Evolutionary conservation across 1,140 invertebrate genomes (phyloP).

Genomic region (Euura lappo): DNA sequence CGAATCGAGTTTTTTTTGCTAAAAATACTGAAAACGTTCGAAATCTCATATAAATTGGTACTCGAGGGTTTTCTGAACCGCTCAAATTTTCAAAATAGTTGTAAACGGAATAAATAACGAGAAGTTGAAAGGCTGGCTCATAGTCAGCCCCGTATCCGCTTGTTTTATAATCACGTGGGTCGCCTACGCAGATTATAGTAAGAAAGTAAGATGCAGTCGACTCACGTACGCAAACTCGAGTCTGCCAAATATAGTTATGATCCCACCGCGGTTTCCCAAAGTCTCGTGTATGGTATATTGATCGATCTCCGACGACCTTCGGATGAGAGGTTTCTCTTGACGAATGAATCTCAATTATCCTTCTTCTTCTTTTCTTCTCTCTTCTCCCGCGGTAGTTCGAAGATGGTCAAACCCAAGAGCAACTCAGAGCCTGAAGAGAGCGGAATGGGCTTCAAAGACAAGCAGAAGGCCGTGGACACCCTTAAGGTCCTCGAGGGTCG

Average conservation of each 20-base stretch:
- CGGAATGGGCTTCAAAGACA: slow-evolving; percentile 53
- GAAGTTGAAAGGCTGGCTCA: no score
- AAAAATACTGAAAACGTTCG: neutral
- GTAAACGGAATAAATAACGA: neutral
- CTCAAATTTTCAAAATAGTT: neutral
- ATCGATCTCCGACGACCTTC: neutral
- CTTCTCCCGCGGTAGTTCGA: no score
- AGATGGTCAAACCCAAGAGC: slow-evolving; percentile 27
- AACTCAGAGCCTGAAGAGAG: slow-evolving; percentile 24
- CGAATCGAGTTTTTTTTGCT: neutral
- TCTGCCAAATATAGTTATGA: neutral
- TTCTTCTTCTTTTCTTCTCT: no score
- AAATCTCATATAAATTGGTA: no score
- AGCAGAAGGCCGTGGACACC: slow-evolving; percentile 52
- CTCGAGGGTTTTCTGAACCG: neutral
- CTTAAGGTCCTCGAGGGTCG: slow-evolving; percentile 46
- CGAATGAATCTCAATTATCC: no score
- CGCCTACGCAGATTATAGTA: neutral
- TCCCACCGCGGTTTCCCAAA: neutral
- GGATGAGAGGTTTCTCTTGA: no score
- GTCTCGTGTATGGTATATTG: neutral
- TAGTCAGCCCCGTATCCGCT: neutral
- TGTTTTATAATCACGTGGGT: neutral
- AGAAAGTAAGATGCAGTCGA: neutral
- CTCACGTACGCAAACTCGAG: neutral